phyloP scores from a whole-genome alignment of 2,888 invertebrate genomes.

The Agrochola lota region DNA sequence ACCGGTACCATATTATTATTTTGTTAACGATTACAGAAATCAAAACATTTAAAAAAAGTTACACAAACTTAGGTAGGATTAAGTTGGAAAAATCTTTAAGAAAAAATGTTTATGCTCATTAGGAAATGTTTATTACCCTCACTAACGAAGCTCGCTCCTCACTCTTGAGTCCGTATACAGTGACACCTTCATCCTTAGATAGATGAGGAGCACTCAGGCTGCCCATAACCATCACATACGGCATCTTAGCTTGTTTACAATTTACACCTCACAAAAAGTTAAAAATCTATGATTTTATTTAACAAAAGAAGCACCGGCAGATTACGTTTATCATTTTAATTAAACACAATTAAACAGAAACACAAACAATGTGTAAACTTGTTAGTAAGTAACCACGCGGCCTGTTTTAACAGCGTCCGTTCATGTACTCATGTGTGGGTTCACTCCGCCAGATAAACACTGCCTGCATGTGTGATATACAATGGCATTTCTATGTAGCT shows the following conservation, averaged over 20 bases:
- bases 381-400: slow-evolving; percentile 73
- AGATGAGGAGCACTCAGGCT: slow-evolving; percentile 85
- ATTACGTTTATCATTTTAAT: slow-evolving; percentile 76
- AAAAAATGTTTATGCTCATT: neutral
- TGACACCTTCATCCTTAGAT: slow-evolving; percentile 87
- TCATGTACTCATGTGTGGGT: slow-evolving; percentile 82
- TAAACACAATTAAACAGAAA: slow-evolving; percentile 42
- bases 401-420: slow-evolving; percentile 73
- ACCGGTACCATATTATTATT: neutral
- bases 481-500: slow-evolving; percentile 67
- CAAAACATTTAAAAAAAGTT: neutral
- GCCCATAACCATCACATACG: slow-evolving; percentile 89
- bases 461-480: slow-evolving; percentile 72
- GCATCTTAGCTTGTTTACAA: slow-evolving; percentile 78
- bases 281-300: slow-evolving; percentile 19
- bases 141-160: slow-evolving; percentile 83
- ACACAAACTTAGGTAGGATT: neutral
- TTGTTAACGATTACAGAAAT: neutral
- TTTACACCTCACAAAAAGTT: slow-evolving; percentile 37
- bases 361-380: slow-evolving; percentile 40
- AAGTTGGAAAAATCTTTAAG: neutral
- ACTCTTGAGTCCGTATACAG: slow-evolving; percentile 87
- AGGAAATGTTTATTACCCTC: slow-evolving; percentile 68
- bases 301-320: slow-evolving; percentile 69
- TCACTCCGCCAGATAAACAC: slow-evolving; percentile 80